Evolutionary conservation across 2,888 invertebrate genomes (phyloP).

Genomic region (Cantharis nigra): DNA sequence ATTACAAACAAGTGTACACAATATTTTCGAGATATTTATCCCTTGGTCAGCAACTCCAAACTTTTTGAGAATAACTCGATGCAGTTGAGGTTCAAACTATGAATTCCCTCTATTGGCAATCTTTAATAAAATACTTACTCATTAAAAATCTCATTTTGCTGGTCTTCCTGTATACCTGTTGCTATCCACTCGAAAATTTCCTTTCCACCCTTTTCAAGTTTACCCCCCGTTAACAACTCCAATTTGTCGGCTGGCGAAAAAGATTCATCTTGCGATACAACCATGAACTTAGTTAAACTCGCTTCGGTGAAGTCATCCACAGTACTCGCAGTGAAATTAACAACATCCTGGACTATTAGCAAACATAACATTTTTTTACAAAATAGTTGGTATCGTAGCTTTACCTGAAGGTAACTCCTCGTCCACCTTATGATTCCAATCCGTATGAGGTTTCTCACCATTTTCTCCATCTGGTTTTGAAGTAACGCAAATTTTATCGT

Average conservation of each 20-base stretch:
- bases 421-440: neutral
- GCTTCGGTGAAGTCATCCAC: neutral
- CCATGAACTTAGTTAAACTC: neutral
- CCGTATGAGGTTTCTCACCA: neutral
- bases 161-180: neutral
- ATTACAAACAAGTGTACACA: no score
- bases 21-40: no score
- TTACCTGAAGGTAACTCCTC: neutral
- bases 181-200: neutral
- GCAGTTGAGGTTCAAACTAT: no score
- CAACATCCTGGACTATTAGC: neutral
- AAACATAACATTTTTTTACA: neutral
- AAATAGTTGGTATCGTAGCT: neutral
- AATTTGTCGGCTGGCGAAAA: neutral
- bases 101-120: no score
- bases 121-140: neutral
- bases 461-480: neutral
- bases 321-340: neutral
- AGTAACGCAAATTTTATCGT: neutral
- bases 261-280: neutral
- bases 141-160: neutral
- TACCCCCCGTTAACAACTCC: neutral
- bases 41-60: no score
- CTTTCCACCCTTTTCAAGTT: neutral
- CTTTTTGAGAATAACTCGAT: no score